Percentiles rank a stretch among this genome's conserved stretches.
Conservation (phyloP, 2,888 invertebrate species). For the Tupiocoris notatus region DNA sequence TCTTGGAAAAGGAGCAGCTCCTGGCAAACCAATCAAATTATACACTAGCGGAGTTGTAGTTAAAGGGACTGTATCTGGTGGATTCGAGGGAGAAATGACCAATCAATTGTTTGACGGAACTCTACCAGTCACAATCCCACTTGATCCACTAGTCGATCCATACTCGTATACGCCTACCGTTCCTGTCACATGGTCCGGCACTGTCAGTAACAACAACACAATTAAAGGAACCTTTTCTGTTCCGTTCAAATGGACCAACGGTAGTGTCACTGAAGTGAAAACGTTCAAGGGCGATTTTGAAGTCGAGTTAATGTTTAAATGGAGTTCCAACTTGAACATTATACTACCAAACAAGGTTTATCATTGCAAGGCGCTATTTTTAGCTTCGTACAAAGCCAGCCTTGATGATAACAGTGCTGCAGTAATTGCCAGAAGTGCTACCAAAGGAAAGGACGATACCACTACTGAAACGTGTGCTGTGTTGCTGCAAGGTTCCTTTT, state of each 20-base stretch:
- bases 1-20: not conserved
- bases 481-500: constrained; percentile 44
- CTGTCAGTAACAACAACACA: constrained; percentile 7
- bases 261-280: not conserved
- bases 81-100: constrained; percentile 34
- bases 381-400: constrained; percentile 17
- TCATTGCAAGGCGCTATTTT: constrained; percentile 44
- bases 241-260: constrained; percentile 25
- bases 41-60: constrained; percentile 44
- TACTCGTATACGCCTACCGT: constrained; percentile 34
- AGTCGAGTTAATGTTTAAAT: constrained; percentile 42
- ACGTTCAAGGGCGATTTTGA: constrained; percentile 45
- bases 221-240: constrained; percentile 26
- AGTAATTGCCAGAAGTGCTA: not conserved
- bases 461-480: constrained; percentile 44
- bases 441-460: constrained; percentile 9
- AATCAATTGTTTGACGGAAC: constrained; percentile 43
- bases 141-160: constrained; percentile 42
- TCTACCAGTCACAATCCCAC: constrained; percentile 45
- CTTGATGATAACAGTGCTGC: not conserved
- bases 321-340: constrained; percentile 35
- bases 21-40: constrained; percentile 24
- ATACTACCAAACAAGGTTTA: constrained; percentile 45
- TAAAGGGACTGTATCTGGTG: constrained; percentile 41
- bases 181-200: constrained; percentile 28